These are phyloP conservation scores for Aphelenchoides bicaudatus DNA, from an alignment of 2,888 invertebrate species.

Conservation along the genomic window DNA sequence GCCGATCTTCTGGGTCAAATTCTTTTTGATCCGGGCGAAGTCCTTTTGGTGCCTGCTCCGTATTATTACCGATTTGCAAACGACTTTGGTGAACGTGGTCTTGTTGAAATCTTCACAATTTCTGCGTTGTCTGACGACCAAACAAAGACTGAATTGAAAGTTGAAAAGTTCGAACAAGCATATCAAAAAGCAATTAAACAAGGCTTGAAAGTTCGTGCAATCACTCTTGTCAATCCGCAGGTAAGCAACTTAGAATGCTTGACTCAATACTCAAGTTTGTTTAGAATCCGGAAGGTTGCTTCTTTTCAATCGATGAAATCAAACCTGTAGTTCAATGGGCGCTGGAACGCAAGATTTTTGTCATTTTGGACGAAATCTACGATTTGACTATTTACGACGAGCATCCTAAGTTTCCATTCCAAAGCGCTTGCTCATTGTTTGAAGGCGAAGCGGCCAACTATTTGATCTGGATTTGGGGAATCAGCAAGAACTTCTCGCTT, in stretches of 20 bases:
- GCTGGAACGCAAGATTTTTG: conserved; percentile 30
- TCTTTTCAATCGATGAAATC: conserved; percentile 38
- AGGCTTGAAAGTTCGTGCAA: conserved; percentile 31
- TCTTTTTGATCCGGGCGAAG: conserved; percentile 38
- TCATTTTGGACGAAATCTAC: conserved; percentile 42
- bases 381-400: conserved; percentile 39
- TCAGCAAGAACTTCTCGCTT: conserved; percentile 40
- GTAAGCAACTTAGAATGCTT: background rate
- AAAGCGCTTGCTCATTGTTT: conserved; percentile 34
- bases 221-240: conserved; percentile 38
- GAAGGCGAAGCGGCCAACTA: conserved; percentile 23
- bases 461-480: conserved; percentile 41
- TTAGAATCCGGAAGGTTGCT: conserved; percentile 39
- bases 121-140: conserved; percentile 29
- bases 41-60: conserved; percentile 32
- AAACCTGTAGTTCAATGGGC: conserved; percentile 39
- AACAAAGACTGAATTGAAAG: conserved; percentile 25
- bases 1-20: conserved; percentile 37
- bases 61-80: conserved; percentile 44
- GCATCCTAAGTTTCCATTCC: conserved; percentile 27
- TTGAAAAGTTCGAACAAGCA: conserved; percentile 35
- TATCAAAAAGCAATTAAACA: conserved; percentile 23
- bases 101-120: conserved; percentile 30
- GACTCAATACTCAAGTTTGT: background rate
- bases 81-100: conserved; percentile 36